Conservation (phyloP, 2,888 invertebrate genomes). For the Serrognathus titanus region DNA sequence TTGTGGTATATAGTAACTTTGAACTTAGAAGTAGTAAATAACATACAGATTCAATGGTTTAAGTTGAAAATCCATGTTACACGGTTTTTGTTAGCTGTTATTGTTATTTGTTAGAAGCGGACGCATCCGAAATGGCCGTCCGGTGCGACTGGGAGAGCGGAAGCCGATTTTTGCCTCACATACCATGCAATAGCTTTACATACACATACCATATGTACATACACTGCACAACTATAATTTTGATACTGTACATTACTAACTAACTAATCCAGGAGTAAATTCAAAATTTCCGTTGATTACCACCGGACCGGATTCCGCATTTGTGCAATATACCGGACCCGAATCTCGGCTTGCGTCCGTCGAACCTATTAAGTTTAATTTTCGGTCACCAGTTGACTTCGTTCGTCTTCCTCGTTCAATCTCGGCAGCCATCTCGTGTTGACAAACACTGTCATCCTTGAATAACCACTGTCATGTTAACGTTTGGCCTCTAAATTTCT, state of each 20-base stretch:
- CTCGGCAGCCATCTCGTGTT: conserved; percentile 47
- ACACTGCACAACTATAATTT: conserved; percentile 34
- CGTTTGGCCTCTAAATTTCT: conserved; percentile 50
- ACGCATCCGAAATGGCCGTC: conserved; percentile 12
- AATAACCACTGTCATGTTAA: conserved; percentile 39
- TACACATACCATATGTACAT: conserved; percentile 36
- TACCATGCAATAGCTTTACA: conserved; percentile 17
- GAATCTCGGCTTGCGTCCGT: conserved; percentile 8
- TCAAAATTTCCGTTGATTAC: conserved; percentile 22
- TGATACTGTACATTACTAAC: conserved; percentile 17
- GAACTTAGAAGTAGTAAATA: conserved; percentile 50
- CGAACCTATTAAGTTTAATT: conserved; percentile 47
- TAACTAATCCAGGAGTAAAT: conserved; percentile 21
- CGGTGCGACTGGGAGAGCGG: conserved; percentile 25
- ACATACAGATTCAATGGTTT: conserved; percentile 52
- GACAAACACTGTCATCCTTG: conserved; percentile 33
- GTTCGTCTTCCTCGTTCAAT: conserved; percentile 48
- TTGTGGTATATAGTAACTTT: conserved; percentile 54
- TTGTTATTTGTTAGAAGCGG: conserved; percentile 48
- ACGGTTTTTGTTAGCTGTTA: conserved; percentile 50
- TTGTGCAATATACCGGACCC: conserved; percentile 24
- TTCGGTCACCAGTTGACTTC: conserved; percentile 48
- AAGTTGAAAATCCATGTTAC: conserved; percentile 48
- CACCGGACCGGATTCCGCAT: conserved; percentile 18
- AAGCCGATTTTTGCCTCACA: conserved; percentile 14